Evolutionary conservation across 2,113 vertebrate genomes (phyloP).

Genomic region (Elephas maximus): DNA sequence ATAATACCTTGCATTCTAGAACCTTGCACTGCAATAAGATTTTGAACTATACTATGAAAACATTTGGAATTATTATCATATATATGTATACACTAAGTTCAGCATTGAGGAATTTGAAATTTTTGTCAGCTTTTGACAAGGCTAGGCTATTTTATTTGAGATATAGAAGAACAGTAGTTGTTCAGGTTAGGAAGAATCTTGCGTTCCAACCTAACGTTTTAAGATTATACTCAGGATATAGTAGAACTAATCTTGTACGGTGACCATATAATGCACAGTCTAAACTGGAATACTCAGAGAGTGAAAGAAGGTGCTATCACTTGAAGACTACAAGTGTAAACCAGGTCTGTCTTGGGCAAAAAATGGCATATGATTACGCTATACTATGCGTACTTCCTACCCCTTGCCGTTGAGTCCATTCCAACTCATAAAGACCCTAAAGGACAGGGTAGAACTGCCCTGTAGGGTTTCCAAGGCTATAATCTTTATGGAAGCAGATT

Average conservation of each 20-base stretch:
- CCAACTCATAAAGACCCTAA: too few relatives aligned
- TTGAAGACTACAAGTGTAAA: not conserved
- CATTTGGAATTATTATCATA: slow-evolving; percentile 59
- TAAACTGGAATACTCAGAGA: not conserved
- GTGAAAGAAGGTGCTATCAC: not conserved
- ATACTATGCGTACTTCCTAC: not conserved
- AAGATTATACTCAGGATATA: not conserved
- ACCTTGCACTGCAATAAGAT: slow-evolving; percentile 66
- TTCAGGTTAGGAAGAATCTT: not conserved
- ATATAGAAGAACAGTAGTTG: not conserved
- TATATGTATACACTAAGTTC: not conserved
- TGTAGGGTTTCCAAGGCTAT: too few relatives aligned
- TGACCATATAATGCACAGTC: not conserved
- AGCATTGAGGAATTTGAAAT: not conserved
- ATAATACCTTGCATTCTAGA: slow-evolving; percentile 24
- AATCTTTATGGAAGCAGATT: too few relatives aligned
- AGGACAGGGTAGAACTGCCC: too few relatives aligned
- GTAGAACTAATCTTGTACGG: not conserved
- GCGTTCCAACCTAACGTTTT: not conserved
- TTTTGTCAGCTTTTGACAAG: not conserved
- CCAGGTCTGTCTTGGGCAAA: not conserved
- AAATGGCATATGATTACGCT: not conserved
- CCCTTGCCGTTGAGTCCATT: too few relatives aligned
- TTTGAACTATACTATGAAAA: slow-evolving; percentile 63
- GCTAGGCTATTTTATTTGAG: not conserved